Evolutionary conservation across 2,797 vertebrate genomes (phyloP), one percentile per base, ranked within the genome.

Genomic region (Betta splendens): DNA sequence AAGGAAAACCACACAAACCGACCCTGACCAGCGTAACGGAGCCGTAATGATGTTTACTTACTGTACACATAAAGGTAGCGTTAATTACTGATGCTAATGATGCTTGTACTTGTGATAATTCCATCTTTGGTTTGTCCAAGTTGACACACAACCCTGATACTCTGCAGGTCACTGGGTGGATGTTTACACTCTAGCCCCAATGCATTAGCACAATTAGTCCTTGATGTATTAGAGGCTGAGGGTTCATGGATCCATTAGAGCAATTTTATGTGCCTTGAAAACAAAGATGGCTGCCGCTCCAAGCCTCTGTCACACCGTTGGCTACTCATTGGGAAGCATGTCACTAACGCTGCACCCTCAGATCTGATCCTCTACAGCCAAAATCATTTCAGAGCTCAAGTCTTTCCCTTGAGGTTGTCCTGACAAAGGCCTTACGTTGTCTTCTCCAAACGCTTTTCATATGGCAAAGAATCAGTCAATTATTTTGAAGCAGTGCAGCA

Each of bases 401-500:
- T 44, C 35, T 64, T 37, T 54, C 57, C 23, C 52, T 33, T 18
- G 17, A 59, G 52, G 65, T 46, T 49, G 62, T 71, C 72, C 63
- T 7, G 49, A 76, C 72, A 70, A 76, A 69, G 55, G 63, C 78
- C 60, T 2, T 9, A 56, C 52, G 57, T 79, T 66, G 67, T 53
- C 64, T 46, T 80, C 80, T 83, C 62, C 52, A 50, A 79, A 81
- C 72, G 68, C 74, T 74, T 83, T 84, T 82, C 44, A 82, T 80
- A 74, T 44, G 64, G 73, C 58, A 39, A 38, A 50, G 73, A 87
- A 85, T 86, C 71, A 77, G 81, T 89, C 84, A 80, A 81, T 91
- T 85, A 88, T 83, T 81, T 66, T 65, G 69, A 79, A 64, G 81
- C 72, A 69, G 64, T 65, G 75, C 72, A 69, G 70, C 75, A 25